Percentiles rank a stretch among this genome's conserved stretches.
phyloP scores from a whole-genome alignment of 2,797 vertebrate species.

The Valencia hispanica region DNA sequence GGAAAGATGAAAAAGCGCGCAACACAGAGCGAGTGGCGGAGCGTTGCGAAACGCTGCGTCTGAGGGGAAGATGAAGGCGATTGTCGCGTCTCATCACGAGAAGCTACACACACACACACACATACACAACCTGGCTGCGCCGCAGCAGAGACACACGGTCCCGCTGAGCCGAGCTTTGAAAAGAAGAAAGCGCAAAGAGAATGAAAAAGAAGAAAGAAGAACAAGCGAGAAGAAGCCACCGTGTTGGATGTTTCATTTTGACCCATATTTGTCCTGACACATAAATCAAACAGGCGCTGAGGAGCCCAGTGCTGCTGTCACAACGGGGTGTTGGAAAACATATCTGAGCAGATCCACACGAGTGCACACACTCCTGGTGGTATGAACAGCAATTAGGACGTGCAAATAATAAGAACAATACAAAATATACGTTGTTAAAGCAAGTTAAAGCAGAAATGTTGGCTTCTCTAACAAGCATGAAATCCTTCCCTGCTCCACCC shows the following conservation, averaged over 20 bases:
- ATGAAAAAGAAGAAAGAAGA: conserved; percentile 77
- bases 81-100: conserved; percentile 78
- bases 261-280: conserved; percentile 80
- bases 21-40: conserved; percentile 70
- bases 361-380: conserved; percentile 53
- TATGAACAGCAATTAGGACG: conserved; percentile 65
- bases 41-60: conserved; percentile 74
- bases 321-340: conserved; percentile 57
- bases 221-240: conserved; percentile 74
- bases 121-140: conserved; percentile 56
- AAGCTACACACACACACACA: conserved; percentile 41
- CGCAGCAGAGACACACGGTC: conserved; percentile 64
- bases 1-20: conserved; percentile 75
- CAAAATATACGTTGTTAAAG: conserved; percentile 46
- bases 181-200: conserved; percentile 79
- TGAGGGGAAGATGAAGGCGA: conserved; percentile 82
- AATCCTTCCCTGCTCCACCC: conserved; percentile 18
- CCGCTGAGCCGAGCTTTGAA: conserved; percentile 76
- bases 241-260: conserved; percentile 78
- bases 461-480: conserved; percentile 60
- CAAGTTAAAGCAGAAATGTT: conserved; percentile 30
- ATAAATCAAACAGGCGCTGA: conserved; percentile 74
- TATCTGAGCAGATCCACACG: conserved; percentile 60
- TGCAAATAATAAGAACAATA: conserved; percentile 57
- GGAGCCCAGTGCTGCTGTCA: conserved; percentile 67